Conservation (phyloP, 2,113 vertebrate genomes). For the Rhea pennata region DNA sequence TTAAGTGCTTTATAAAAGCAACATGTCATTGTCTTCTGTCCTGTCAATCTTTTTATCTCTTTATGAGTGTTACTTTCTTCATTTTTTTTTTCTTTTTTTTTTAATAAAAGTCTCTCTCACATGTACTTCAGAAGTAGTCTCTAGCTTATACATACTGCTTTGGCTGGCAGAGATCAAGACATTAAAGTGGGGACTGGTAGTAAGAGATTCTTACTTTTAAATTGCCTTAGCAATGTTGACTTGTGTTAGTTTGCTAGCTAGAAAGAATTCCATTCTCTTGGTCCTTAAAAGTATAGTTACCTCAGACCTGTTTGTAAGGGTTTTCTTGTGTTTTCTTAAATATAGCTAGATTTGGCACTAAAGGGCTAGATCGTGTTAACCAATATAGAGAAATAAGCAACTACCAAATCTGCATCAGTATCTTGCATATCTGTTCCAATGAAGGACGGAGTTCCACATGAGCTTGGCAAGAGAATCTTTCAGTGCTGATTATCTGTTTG, state of each 20-base stretch:
- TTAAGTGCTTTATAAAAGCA: background rate
- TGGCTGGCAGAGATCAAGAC: background rate
- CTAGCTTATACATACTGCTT: fast-evolving
- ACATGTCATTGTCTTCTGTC: no score
- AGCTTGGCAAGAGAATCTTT: background rate
- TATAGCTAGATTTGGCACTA: background rate
- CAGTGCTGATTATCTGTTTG: background rate
- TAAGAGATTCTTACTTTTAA: background rate
- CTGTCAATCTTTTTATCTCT: background rate
- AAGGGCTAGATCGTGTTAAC: background rate
- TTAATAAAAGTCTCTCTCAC: background rate
- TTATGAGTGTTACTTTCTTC: background rate
- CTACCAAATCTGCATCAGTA: background rate
- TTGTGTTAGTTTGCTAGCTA: background rate
- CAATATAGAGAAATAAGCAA: background rate
- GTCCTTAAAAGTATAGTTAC: background rate
- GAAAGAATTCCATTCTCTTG: background rate
- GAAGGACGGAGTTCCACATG: background rate
- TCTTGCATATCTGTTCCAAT: background rate
- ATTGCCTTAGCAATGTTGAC: background rate
- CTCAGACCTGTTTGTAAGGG: background rate
- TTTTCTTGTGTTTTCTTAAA: background rate
- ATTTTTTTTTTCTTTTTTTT: background rate
- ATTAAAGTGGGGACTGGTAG: background rate
- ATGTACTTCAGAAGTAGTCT: background rate